Percentiles rank a stretch among this genome's conserved stretches.
Conservation (phyloP, 2,888 invertebrate genomes). For the Lathronympha strigana region DNA sequence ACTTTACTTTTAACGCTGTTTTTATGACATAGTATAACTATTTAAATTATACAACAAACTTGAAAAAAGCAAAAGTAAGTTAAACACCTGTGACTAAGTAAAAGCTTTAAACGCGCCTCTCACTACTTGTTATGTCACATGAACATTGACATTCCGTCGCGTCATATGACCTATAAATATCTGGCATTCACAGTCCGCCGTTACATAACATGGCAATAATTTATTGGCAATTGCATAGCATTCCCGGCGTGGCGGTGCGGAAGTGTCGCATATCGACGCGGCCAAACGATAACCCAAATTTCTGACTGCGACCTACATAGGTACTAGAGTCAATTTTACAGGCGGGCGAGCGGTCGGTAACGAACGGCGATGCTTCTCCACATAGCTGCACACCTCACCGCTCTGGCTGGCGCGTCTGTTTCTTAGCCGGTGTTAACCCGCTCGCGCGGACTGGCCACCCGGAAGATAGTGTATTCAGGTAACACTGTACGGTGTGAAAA, state of each 20-base stretch:
- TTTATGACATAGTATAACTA: no score
- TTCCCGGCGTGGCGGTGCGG: slow-evolving; percentile 69
- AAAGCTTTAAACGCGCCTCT: background rate
- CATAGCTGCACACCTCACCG: slow-evolving; percentile 55
- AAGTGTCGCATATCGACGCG: slow-evolving; percentile 80
- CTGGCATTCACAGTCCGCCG: slow-evolving; percentile 55
- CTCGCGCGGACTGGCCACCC: slow-evolving; percentile 43
- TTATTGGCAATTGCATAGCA: slow-evolving; percentile 69
- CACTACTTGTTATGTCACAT: slow-evolving; percentile 23
- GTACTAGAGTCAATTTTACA: slow-evolving; percentile 64
- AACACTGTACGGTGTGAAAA: slow-evolving; percentile 41
- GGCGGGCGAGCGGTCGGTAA: slow-evolving; percentile 61
- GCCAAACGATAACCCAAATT: slow-evolving; percentile 81
- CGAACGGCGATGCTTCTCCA: slow-evolving; percentile 60
- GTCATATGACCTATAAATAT: slow-evolving; percentile 60
- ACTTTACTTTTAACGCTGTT: no score
- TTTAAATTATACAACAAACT: background rate
- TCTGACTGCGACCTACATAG: slow-evolving; percentile 80
- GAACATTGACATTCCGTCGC: slow-evolving; percentile 38
- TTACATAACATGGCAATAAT: slow-evolving; percentile 69
- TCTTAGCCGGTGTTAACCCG: slow-evolving; percentile 53
- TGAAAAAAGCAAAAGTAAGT: background rate
- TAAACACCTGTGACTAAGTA: background rate
- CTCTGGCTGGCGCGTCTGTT: slow-evolving; percentile 53
- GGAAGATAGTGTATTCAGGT: slow-evolving; percentile 41